Conservation (phyloP, 1,140 invertebrate genomes). For the Tenebrio molitor region DNA sequence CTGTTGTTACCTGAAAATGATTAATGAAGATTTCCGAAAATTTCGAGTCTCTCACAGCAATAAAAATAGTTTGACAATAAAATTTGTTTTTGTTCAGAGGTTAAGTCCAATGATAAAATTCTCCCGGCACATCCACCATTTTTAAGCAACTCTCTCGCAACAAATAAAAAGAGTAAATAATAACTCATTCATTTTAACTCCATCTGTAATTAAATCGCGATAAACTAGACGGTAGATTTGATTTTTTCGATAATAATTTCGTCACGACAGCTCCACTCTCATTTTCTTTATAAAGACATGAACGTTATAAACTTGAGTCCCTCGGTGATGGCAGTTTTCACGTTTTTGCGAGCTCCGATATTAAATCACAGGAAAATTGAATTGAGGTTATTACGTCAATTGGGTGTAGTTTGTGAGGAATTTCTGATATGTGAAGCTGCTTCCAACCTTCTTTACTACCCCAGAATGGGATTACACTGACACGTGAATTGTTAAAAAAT, state of each 20-base stretch:
- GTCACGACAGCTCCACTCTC: background rate
- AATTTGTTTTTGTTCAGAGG: too few species aligned
- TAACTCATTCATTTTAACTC: too few species aligned
- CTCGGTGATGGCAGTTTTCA: background rate
- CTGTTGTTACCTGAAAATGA: too few species aligned
- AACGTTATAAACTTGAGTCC: conserved; percentile 6
- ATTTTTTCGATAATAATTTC: background rate
- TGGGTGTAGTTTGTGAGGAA: conserved; percentile 12
- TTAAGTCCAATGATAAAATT: too few species aligned
- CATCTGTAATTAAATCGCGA: too few species aligned
- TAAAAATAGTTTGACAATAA: too few species aligned
- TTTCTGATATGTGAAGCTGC: conserved; percentile 5
- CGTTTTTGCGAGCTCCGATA: conserved; percentile 1
- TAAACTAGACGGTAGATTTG: too few species aligned
- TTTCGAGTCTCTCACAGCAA: too few species aligned
- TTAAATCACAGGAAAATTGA: conserved; percentile 23
- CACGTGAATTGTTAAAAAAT: background rate
- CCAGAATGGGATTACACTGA: background rate
- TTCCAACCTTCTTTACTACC: background rate
- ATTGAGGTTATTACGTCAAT: conserved; percentile 16
- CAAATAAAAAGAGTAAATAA: too few species aligned
- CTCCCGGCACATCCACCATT: too few species aligned
- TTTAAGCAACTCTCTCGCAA: too few species aligned
- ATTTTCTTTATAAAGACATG: conserved; percentile 4
- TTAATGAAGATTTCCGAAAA: too few species aligned